Evolutionary conservation across 2,888 invertebrate genomes (phyloP).

Genomic region (Cephalotes varians): DNA sequence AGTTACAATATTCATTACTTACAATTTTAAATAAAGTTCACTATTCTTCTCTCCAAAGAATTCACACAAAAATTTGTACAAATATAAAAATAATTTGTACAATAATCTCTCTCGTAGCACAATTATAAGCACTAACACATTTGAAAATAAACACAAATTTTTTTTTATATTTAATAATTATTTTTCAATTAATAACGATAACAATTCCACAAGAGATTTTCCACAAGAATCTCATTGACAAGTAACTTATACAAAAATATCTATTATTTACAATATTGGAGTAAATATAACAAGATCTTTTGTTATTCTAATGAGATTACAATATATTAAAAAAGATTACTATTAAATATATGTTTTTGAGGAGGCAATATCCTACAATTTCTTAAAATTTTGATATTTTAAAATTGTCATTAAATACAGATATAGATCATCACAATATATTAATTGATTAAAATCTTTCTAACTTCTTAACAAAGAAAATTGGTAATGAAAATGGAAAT

Average conservation of each 20-base stretch:
- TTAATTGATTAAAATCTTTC: neutral
- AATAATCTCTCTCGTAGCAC: neutral
- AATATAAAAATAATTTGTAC: neutral
- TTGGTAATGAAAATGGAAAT: neutral
- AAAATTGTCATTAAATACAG: neutral
- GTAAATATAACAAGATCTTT: neutral
- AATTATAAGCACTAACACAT: neutral
- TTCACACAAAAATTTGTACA: neutral
- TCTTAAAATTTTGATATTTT: neutral
- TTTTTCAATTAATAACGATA: neutral
- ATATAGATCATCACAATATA: neutral
- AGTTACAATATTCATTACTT: neutral
- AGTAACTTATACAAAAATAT: neutral
- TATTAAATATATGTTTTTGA: neutral
- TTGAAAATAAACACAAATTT: neutral
- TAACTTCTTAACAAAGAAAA: neutral
- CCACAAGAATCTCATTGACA: neutral
- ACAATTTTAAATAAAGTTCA: neutral
- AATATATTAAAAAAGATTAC: neutral
- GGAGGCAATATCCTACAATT: neutral
- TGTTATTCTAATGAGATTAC: neutral
- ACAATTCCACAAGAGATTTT: neutral
- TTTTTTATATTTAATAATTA: neutral
- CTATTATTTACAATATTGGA: neutral
- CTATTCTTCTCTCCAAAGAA: neutral